A percentile compares a stretch with the other conserved stretches of the same genome.
These are phyloP conservation scores for Alexandromys fortis DNA, from an alignment of 2,113 vertebrate species.

Conservation along the genomic window DNA sequence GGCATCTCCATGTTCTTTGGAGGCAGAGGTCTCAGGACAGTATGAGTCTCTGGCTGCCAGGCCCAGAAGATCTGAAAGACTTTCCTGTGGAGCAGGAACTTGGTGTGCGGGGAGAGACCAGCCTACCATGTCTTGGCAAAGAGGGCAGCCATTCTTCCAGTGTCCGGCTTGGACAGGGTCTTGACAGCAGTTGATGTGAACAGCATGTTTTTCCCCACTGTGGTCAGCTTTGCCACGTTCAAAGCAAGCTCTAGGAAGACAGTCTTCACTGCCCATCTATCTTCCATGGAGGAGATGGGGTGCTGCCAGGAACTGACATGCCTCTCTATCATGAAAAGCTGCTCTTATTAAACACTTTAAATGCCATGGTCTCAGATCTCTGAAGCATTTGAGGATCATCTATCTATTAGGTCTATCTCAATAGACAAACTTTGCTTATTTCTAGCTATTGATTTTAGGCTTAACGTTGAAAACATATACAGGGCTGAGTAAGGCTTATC, in stretches of 20 bases:
- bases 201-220: not conserved
- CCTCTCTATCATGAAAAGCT: not conserved
- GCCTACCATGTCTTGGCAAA: not conserved
- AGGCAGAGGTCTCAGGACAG: not conserved
- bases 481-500: not conserved
- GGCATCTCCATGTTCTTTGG: not conserved
- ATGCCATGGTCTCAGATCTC: not conserved
- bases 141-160: not conserved
- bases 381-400: not conserved
- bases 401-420: not conserved
- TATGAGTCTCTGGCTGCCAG: not conserved
- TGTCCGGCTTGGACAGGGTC: not conserved
- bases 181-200: not conserved
- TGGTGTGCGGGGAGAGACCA: not conserved
- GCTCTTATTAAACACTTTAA: not conserved
- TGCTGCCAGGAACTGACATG: not conserved
- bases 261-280: not conserved
- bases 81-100: not conserved
- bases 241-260: not conserved
- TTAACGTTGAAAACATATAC: not conserved
- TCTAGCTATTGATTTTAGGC: not conserved
- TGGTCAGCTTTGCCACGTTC: not conserved
- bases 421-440: not conserved
- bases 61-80: not conserved
- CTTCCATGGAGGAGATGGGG: not conserved